A percentile compares a stretch with the other conserved stretches of the same genome.
Conservation (phyloP, 2,113 vertebrate species). For the Struthidea cinerea region DNA sequence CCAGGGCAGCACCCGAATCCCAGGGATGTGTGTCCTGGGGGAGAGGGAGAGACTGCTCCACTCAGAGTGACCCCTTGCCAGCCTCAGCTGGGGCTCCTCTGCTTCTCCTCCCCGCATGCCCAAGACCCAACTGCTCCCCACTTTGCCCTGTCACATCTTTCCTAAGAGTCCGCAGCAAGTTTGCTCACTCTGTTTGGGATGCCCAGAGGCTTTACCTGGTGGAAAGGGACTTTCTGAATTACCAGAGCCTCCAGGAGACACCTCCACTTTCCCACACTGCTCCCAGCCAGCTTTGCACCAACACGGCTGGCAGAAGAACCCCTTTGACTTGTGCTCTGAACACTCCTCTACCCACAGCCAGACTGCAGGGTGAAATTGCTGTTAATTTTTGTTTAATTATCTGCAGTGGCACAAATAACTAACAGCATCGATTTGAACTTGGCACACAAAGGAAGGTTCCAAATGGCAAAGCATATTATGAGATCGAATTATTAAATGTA, state of each 20-base stretch:
- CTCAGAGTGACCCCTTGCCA: background rate
- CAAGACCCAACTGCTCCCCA: background rate
- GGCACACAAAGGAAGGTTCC: conserved; percentile 60
- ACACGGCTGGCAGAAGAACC: background rate
- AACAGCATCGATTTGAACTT: conserved; percentile 67
- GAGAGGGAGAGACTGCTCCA: rapidly evolving
- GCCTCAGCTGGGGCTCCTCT: background rate
- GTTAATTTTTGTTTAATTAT: conserved; percentile 71
- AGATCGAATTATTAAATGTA: conserved; percentile 58
- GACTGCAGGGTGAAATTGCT: conserved; percentile 54
- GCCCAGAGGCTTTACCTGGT: background rate
- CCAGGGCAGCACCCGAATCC: background rate
- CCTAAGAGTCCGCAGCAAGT: background rate
- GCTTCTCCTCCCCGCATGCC: rapidly evolving
- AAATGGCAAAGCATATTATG: conserved; percentile 66
- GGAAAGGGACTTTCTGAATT: background rate
- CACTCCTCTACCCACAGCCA: background rate
- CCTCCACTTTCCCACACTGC: background rate
- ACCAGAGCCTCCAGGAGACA: background rate
- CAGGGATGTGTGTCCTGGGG: background rate
- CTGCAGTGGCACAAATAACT: conserved; percentile 65
- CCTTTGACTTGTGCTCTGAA: background rate
- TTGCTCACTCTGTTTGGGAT: background rate
- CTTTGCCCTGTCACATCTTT: background rate
- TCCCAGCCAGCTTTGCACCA: background rate